These are phyloP conservation scores for Myiotriccus ornatus DNA, from an alignment of 2,797 vertebrate species.

Conservation along the genomic window DNA sequence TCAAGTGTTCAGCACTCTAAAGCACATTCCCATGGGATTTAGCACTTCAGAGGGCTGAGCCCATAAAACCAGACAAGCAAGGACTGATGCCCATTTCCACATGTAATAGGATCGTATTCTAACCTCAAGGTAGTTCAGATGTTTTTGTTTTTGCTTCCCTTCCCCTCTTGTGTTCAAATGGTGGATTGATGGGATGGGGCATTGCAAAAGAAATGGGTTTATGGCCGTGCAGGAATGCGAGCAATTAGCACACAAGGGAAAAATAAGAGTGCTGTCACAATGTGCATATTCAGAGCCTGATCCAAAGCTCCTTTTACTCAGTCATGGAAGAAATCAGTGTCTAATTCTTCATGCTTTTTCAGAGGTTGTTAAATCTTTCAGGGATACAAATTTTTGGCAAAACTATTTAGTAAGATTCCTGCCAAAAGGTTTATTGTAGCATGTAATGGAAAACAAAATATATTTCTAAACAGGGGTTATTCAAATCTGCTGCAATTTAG, in stretches of 20 bases:
- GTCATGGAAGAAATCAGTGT: neutral
- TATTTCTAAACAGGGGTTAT: neutral
- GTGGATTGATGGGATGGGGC: neutral
- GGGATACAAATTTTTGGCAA: conserved; percentile 23
- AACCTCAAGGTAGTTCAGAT: conserved; percentile 55
- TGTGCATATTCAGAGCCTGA: conserved; percentile 1
- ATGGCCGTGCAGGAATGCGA: neutral
- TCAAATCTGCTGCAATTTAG: neutral
- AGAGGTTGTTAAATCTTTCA: conserved; percentile 23
- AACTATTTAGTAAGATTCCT: neutral
- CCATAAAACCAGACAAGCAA: conserved; percentile 58
- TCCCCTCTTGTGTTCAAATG: neutral
- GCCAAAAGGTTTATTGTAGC: conserved; percentile 20
- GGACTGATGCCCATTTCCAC: conserved; percentile 49
- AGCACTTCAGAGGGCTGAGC: conserved; percentile 49
- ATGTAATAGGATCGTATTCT: conserved; percentile 9
- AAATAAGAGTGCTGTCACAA: conserved; percentile 18
- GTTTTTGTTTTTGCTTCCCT: conserved; percentile 35
- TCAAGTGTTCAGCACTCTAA: neutral
- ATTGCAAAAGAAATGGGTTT: conserved; percentile 23
- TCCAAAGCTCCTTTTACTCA: conserved; percentile 19
- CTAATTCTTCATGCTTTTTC: conserved; percentile 21
- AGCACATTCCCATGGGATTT: conserved; percentile 53
- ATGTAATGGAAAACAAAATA: conserved; percentile 17
- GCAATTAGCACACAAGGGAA: conserved; percentile 41